These are phyloP conservation scores for Aphelenchoides besseyi DNA, from an alignment of 1,140 invertebrate species.

Conservation along the genomic window DNA sequence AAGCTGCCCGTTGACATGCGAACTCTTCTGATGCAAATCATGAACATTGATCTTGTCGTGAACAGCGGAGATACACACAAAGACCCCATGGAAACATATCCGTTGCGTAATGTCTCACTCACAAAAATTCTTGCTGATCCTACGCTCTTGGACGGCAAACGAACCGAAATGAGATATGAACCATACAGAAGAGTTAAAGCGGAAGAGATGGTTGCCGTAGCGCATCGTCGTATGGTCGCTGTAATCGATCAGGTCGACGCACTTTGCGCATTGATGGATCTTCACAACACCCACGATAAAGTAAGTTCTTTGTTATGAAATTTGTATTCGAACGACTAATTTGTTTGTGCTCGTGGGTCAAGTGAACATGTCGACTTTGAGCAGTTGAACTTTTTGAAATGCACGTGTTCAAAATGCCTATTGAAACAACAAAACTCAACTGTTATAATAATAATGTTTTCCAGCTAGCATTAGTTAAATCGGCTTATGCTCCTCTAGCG, in stretches of 20 bases:
- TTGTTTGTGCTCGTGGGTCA: background rate
- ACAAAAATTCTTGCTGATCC: slow-evolving; percentile 57
- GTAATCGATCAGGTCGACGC: slow-evolving; percentile 61
- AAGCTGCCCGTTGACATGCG: slow-evolving; percentile 61
- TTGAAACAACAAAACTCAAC: too few relatives aligned
- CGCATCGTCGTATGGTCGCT: slow-evolving; percentile 57
- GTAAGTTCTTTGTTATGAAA: slow-evolving; percentile 34
- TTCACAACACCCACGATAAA: slow-evolving; percentile 57
- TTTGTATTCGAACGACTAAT: slow-evolving; percentile 3
- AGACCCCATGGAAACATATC: slow-evolving; percentile 42
- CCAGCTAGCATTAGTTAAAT: slow-evolving; percentile 56
- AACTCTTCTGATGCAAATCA: slow-evolving; percentile 59
- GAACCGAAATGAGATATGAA: slow-evolving; percentile 61
- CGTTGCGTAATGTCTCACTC: slow-evolving; percentile 46
- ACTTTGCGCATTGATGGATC: slow-evolving; percentile 58
- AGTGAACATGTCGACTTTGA: background rate
- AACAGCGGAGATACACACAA: slow-evolving; percentile 24
- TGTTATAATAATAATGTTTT: too few relatives aligned
- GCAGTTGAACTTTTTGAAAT: slow-evolving; percentile 12
- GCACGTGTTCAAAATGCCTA: background rate
- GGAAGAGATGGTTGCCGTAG: slow-evolving; percentile 53
- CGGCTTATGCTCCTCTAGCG: slow-evolving; percentile 54
- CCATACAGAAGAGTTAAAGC: slow-evolving; percentile 51
- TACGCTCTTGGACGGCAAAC: slow-evolving; percentile 55
- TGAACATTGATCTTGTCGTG: slow-evolving; percentile 60